Conservation (phyloP, 2,888 invertebrate species). For the Caenorhabditis doughertyi region DNA sequence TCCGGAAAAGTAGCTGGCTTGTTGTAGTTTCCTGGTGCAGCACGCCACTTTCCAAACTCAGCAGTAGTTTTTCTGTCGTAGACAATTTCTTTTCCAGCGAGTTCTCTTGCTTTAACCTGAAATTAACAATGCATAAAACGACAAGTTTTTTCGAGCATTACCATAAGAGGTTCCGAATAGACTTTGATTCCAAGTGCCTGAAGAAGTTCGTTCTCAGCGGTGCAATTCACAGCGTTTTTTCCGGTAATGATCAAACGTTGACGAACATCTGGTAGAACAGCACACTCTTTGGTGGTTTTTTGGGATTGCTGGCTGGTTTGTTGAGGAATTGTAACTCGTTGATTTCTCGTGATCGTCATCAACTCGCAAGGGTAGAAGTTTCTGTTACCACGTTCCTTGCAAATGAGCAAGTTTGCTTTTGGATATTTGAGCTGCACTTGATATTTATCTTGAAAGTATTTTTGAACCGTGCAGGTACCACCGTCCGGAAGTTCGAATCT, state of each 20-base stretch:
- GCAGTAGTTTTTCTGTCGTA: neutral
- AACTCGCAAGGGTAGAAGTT: conserved; percentile 71
- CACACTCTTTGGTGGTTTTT: conserved; percentile 67
- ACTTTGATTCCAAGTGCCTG: conserved; percentile 44
- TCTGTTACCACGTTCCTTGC: conserved; percentile 61
- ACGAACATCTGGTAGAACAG: conserved; percentile 56
- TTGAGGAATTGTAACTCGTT: conserved; percentile 72
- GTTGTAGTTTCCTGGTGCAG: neutral
- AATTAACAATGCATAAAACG: neutral
- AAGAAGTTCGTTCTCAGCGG: conserved; percentile 26
- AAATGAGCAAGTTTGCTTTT: conserved; percentile 58
- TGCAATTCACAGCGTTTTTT: conserved; percentile 18
- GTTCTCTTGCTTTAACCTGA: conserved; percentile 28
- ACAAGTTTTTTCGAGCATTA: no score
- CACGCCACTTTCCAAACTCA: conserved; percentile 45
- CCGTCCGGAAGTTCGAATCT: conserved; percentile 49
- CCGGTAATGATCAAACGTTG: conserved; percentile 49
- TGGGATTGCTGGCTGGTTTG: conserved; percentile 62
- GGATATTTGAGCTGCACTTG: conserved; percentile 63
- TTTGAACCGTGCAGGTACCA: conserved; percentile 9
- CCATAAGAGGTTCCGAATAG: conserved; percentile 39
- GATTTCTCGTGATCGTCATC: conserved; percentile 62
- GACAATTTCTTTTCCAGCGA: conserved; percentile 19
- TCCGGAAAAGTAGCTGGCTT: conserved; percentile 21
- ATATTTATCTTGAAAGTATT: conserved; percentile 64